These are phyloP conservation scores for Pontoporia blainvillei DNA, from an alignment of 2,113 vertebrate genomes.

Conservation along the genomic window DNA sequence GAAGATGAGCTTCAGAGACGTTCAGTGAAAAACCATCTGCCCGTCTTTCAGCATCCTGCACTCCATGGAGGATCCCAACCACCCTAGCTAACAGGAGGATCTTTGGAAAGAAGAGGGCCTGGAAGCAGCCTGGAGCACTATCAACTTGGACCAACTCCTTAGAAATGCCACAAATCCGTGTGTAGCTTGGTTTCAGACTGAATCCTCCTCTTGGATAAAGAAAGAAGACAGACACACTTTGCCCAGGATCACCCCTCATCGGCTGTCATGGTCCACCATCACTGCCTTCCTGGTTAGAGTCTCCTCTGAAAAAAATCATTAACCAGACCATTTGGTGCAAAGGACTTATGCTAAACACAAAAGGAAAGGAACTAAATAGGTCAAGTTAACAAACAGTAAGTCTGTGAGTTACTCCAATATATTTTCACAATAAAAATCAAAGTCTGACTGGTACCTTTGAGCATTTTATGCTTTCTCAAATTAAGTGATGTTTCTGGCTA, in stretches of 20 bases:
- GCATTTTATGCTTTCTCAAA: conserved; percentile 47
- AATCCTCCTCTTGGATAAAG: neutral
- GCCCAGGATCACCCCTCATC: neutral
- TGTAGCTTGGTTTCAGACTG: neutral
- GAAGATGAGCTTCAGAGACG: neutral
- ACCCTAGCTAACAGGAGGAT: neutral
- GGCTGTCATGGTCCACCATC: neutral
- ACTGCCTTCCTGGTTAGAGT: neutral
- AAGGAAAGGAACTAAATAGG: neutral
- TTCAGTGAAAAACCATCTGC: neutral
- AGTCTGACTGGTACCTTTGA: neutral
- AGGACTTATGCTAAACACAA: neutral
- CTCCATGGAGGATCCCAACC: neutral
- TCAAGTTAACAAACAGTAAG: neutral
- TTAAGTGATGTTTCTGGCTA: conserved; percentile 56
- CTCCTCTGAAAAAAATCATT: neutral
- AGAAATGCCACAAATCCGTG: neutral
- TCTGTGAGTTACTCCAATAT: neutral
- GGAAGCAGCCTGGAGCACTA: neutral
- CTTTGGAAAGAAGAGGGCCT: neutral
- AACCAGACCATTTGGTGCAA: neutral
- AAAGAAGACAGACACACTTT: neutral
- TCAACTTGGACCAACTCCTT: neutral
- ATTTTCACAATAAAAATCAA: conserved; percentile 37
- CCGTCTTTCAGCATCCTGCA: neutral